Evolutionary conservation across 2,797 vertebrate species (phyloP).

Genomic region (Acestrorhynchus altus): DNA sequence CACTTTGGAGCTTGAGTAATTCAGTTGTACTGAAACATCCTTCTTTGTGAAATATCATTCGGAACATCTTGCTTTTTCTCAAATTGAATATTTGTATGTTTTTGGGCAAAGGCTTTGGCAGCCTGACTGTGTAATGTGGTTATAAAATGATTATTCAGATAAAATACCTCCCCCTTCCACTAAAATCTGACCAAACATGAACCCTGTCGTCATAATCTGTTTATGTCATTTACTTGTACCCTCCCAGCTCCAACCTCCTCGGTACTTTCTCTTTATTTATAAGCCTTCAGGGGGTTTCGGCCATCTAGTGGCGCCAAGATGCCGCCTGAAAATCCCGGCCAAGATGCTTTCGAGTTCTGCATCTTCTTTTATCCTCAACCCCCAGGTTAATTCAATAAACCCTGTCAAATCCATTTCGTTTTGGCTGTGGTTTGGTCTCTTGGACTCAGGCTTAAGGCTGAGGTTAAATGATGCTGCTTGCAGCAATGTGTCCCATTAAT

Average conservation of each 20-base stretch:
- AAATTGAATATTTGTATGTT: background rate
- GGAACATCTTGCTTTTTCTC: background rate
- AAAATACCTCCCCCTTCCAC: background rate
- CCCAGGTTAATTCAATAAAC: slow-evolving; percentile 15
- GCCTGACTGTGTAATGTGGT: background rate
- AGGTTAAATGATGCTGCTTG: slow-evolving; percentile 14
- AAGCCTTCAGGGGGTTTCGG: background rate
- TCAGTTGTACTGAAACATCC: background rate
- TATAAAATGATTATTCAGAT: background rate
- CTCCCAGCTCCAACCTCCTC: background rate
- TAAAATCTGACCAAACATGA: background rate
- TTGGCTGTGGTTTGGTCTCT: background rate
- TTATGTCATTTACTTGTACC: background rate
- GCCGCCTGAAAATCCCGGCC: background rate
- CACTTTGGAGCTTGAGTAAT: background rate
- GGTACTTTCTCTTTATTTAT: background rate
- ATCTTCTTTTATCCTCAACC: background rate
- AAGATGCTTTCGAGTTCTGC: background rate
- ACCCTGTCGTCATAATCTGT: background rate
- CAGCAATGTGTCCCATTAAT: background rate
- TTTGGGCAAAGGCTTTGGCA: background rate
- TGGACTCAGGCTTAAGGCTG: background rate
- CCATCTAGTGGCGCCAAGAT: background rate
- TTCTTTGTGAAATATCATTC: background rate
- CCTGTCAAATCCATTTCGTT: background rate